Percentiles rank a stretch among this genome's conserved stretches.
Conservation (phyloP, 2,888 invertebrate genomes). For the Aelia acuminata region DNA sequence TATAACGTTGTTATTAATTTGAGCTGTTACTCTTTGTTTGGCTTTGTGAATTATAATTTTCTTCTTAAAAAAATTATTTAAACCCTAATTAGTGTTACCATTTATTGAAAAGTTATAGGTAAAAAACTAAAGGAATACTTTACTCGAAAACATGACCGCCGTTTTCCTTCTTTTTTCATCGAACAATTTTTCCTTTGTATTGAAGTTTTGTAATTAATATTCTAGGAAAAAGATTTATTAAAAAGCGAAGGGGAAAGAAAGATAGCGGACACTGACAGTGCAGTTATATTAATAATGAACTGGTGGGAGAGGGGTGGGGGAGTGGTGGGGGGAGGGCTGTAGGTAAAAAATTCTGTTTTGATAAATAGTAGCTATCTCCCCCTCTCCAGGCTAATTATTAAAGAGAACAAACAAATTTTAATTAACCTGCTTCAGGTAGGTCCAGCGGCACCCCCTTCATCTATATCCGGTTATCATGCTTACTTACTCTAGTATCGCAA, state of each 20-base stretch:
- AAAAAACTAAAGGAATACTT: too few relatives aligned
- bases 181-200: not conserved
- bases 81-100: too few relatives aligned
- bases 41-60: too few relatives aligned
- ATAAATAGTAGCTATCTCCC: not conserved
- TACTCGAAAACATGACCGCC: not conserved
- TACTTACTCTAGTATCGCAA: not conserved
- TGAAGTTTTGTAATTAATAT: not conserved
- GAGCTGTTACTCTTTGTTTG: too few relatives aligned
- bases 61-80: too few relatives aligned
- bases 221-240: conserved; percentile 11
- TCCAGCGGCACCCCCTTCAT: not conserved
- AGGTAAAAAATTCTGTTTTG: not conserved
- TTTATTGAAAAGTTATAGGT: too few relatives aligned
- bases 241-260: not conserved
- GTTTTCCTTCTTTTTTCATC: not conserved
- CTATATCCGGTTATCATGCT: not conserved
- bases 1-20: too few relatives aligned
- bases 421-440: not conserved
- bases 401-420: conserved; percentile 16
- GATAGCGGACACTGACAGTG: not conserved
- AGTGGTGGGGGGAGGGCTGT: not conserved
- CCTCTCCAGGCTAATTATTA: not conserved
- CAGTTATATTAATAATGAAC: conserved; percentile 26
- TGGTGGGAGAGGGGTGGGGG: not conserved